A percentile compares a stretch with the other conserved stretches of the same genome.
phyloP scores from a whole-genome alignment of 2,888 invertebrate genomes.

The Lasioglossum zephyrum region DNA sequence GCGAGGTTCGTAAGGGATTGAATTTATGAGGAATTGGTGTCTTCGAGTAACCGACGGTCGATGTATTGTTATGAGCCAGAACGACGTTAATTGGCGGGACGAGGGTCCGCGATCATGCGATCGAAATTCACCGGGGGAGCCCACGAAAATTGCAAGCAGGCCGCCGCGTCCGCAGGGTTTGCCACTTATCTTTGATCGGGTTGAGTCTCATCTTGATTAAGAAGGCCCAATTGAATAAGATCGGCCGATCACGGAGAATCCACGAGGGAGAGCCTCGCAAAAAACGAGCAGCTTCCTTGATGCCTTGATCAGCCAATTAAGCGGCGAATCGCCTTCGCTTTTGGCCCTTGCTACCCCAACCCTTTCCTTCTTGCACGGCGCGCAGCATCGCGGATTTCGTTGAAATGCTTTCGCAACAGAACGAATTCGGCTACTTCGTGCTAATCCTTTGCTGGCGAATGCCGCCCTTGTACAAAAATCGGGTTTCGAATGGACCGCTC shows the following conservation, averaged over 20 bases:
- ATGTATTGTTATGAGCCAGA: conserved; percentile 1
- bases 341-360: neutral
- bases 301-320: conserved; percentile 69
- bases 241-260: conserved; percentile 66
- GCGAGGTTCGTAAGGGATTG: neutral
- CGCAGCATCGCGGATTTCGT: neutral
- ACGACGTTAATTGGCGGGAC: neutral
- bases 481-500: neutral
- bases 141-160: conserved; percentile 42
- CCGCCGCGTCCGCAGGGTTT: conserved; percentile 18
- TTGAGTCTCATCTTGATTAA: conserved; percentile 63
- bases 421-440: neutral
- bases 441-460: neutral
- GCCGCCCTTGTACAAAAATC: neutral
- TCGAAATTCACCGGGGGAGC: conserved; percentile 30
- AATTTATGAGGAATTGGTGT: neutral
- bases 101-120: neutral
- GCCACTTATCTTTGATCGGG: conserved; percentile 57
- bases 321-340: conserved; percentile 45
- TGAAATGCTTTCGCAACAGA: neutral
- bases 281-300: conserved; percentile 64
- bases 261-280: conserved; percentile 54
- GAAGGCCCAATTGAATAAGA: conserved; percentile 66
- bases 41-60: neutral
- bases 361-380: conserved; percentile 22